A percentile compares a stretch with the other conserved stretches of the same genome.
These are phyloP conservation scores for Onychomys arenicola DNA, from an alignment of 2,797 vertebrate species.

Conservation along the genomic window DNA sequence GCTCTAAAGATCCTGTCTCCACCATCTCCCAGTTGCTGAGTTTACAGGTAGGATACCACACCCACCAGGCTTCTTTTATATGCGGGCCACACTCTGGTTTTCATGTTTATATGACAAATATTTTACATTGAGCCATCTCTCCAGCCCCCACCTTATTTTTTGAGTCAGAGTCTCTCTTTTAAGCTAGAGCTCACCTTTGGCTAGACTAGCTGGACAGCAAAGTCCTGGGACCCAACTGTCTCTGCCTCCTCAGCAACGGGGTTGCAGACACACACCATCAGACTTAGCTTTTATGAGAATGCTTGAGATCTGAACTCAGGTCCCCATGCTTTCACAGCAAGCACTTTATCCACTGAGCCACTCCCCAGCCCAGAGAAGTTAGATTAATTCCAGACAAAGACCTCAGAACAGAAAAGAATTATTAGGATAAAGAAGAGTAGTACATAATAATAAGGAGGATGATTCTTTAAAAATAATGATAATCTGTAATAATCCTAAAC, in stretches of 20 bases:
- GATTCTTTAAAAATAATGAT: not conserved
- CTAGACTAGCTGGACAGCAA: no score
- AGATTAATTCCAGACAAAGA: conserved; percentile 14
- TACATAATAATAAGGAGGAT: not conserved
- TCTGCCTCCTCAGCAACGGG: not conserved
- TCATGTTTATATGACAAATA: not conserved
- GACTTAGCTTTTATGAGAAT: no score
- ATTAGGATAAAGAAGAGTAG: not conserved
- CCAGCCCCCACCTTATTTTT: not conserved
- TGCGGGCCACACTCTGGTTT: not conserved
- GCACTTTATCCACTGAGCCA: not conserved
- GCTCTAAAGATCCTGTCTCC: not conserved
- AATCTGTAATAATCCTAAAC: not conserved
- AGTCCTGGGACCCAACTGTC: not conserved
- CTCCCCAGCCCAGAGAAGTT: not conserved
- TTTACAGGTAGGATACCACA: not conserved
- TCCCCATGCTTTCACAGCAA: not conserved
- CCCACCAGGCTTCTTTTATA: not conserved
- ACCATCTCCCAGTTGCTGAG: not conserved
- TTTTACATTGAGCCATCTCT: not conserved
- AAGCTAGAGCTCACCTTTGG: not conserved
- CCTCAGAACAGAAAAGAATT: not conserved
- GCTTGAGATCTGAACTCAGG: not conserved
- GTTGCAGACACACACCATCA: no score
- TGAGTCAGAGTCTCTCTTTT: not conserved